Conservation (phyloP, 2,888 invertebrate genomes). For the Omphaloscelis lunosa region DNA sequence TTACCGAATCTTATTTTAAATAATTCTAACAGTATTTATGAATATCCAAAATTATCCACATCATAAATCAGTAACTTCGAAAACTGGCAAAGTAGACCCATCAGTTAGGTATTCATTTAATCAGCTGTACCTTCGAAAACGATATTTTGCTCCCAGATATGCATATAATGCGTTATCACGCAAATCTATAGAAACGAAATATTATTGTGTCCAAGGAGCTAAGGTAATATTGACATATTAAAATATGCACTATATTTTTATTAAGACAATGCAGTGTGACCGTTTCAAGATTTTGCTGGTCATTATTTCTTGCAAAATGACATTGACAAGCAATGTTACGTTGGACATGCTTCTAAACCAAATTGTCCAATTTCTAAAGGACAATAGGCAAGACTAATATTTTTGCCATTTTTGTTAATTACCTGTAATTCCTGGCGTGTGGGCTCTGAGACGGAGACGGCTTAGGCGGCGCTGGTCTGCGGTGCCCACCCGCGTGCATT, state of each 20-base stretch:
- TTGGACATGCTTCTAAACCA: background rate
- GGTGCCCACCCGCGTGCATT: slow-evolving; percentile 89
- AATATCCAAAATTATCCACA: background rate
- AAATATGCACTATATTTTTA: slow-evolving; percentile 15
- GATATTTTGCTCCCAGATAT: slow-evolving; percentile 4
- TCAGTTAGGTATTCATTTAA: slow-evolving; percentile 21
- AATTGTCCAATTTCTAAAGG: background rate
- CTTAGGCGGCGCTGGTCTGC: slow-evolving; percentile 87
- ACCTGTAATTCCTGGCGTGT: slow-evolving; percentile 90
- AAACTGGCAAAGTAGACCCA: background rate
- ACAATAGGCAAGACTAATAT: background rate
- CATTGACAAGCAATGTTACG: background rate
- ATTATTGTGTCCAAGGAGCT: slow-evolving; percentile 17
- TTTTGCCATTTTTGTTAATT: background rate
- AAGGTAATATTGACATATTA: slow-evolving; percentile 14
- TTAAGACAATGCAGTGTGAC: slow-evolving; percentile 7
- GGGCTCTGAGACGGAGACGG: slow-evolving; percentile 90
- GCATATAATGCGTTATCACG: slow-evolving; percentile 11
- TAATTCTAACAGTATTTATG: background rate
- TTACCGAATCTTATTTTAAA: background rate
- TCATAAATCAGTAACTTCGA: background rate
- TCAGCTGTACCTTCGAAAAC: slow-evolving; percentile 25
- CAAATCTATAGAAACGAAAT: background rate
- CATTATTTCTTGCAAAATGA: background rate
- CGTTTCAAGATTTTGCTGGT: background rate